Evolutionary conservation across 2,888 invertebrate genomes (phyloP), one percentile per base, ranked within the genome.

Genomic region (Pycnomerus fuliginosus): DNA sequence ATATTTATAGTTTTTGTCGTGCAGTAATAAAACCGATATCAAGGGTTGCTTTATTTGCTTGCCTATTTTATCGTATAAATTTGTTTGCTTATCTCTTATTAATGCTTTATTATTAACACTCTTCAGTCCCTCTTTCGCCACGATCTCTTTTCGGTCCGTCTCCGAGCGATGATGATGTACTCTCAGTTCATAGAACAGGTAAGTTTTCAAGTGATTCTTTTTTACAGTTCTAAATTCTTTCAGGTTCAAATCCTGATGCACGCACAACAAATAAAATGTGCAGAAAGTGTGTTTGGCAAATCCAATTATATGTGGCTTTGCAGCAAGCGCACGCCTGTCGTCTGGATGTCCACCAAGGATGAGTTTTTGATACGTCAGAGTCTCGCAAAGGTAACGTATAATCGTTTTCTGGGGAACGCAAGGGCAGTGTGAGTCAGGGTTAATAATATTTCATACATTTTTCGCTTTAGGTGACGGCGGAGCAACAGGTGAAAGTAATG

Each of bases 231-330:
- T 17, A 25, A 22, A 45, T 27, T 41, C 28, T 53, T 53, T 44
- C 28, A 68, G 69, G 58, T 69, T 5, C 64, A 68, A 55, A 52
- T 60, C 25, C 50, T 69, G 29, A 69, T 69, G 69, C 61, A 65
- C 28, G 58, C 58, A 1, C 69, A 67, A 38, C 65, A 65, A 37
- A 58, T 62, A 5, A 65, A 62, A 47, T 52, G 50, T 27, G 48
- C 55, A 1, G 62, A 64, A 44, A 47, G 49, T 8, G 39, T 56
- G 22, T 56, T 55, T 24, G 58, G 56, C 3, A 61, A 62, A 33
- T 60, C 58, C 2, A 66, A 66, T 38, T 69, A 67, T 34, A 56
- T 54, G 46, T 69, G 69, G 69, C 49, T 69, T 13, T 59, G 58
- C 25, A 64, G 61, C 17, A 66, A 56, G 61, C 52, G 48, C 29